Conservation (phyloP, 2,113 vertebrate genomes). For the Elanoides forficatus region DNA sequence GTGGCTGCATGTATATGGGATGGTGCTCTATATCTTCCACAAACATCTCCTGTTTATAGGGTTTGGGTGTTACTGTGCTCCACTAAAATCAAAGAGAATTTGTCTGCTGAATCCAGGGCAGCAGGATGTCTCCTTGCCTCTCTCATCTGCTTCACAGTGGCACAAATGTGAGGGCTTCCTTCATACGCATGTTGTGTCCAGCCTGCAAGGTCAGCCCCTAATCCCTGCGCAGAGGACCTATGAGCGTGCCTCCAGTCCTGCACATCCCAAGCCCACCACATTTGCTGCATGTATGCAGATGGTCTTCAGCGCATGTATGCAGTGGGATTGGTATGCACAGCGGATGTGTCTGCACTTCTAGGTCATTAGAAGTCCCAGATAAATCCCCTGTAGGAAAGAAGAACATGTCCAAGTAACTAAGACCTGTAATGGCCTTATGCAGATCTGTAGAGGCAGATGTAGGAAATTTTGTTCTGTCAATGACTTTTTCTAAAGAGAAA, state of each 20-base stretch:
- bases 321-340: accelerated
- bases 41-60: not conserved
- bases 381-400: not conserved
- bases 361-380: not conserved
- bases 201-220: not conserved
- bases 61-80: not conserved
- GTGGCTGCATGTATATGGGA: accelerated
- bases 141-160: not conserved
- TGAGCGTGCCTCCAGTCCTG: not conserved
- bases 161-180: not conserved
- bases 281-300: accelerated
- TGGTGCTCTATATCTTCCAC: too few species aligned
- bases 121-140: not conserved
- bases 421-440: accelerated
- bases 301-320: not conserved
- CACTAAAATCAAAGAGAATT: not conserved
- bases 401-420: accelerated
- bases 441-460: not conserved
- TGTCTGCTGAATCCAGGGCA: not conserved
- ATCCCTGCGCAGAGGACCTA: not conserved
- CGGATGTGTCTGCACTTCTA: not conserved
- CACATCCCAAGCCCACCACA: accelerated
- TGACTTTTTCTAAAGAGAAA: not conserved
- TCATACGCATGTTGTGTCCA: accelerated
- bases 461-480: not conserved